These are phyloP conservation scores for Lypha dubia DNA, from an alignment of 2,888 invertebrate genomes.

Conservation along the genomic window DNA sequence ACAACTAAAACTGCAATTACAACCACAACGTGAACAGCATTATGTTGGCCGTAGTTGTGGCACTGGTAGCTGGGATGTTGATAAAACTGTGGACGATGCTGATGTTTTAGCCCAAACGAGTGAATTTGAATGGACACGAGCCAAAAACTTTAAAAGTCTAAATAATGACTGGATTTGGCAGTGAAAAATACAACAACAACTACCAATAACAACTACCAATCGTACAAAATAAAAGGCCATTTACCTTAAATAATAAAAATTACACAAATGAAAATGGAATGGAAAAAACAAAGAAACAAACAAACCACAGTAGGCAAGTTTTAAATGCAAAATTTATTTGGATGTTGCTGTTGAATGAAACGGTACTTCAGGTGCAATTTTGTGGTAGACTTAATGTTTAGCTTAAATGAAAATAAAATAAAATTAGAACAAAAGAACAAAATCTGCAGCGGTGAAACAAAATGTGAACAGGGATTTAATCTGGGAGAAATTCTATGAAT, in stretches of 20 bases:
- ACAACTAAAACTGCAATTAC: constrained; percentile 45
- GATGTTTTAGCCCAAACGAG: constrained; percentile 68
- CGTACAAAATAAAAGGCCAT: constrained; percentile 43
- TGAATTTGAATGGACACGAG: constrained; percentile 77
- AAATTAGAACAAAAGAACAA: background rate
- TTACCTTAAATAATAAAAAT: constrained; percentile 40
- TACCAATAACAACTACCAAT: too few relatives aligned
- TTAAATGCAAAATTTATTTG: constrained; percentile 10
- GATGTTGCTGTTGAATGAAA: constrained; percentile 10
- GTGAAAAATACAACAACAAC: constrained; percentile 75
- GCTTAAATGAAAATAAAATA: background rate
- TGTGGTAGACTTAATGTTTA: constrained; percentile 6
- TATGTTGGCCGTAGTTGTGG: constrained; percentile 50
- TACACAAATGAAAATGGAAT: background rate
- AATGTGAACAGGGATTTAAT: background rate
- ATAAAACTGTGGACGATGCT: constrained; percentile 48
- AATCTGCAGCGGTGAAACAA: background rate
- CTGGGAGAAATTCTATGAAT: background rate
- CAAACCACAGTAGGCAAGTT: constrained; percentile 7
- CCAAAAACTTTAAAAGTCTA: constrained; percentile 75
- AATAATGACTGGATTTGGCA: constrained; percentile 80
- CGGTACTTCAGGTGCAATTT: constrained; percentile 13
- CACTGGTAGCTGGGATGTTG: constrained; percentile 13
- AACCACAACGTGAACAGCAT: constrained; percentile 55
- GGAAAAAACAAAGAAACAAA: constrained; percentile 10